A percentile compares a stretch with the other conserved stretches of the same genome.
Conservation (phyloP, 2,797 vertebrate species). For the Esox masquinongy region DNA sequence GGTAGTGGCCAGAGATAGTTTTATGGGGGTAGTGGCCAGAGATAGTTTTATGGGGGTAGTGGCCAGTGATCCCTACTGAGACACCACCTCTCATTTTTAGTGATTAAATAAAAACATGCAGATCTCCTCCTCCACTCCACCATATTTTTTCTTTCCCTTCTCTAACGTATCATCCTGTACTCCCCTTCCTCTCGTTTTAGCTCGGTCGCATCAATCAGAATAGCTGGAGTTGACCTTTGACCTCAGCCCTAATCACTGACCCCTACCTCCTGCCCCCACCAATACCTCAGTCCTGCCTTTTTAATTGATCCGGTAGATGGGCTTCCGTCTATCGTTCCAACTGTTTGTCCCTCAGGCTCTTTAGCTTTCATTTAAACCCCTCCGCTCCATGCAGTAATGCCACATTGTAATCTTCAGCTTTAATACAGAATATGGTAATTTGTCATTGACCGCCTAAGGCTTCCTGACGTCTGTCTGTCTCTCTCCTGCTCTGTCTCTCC, state of each 20-base stretch:
- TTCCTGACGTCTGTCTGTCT: conserved; percentile 12
- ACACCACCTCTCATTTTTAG: not conserved
- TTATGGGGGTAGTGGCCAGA: no score
- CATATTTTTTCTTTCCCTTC: not conserved
- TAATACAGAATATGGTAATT: conserved; percentile 62
- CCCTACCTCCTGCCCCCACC: not conserved
- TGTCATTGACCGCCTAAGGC: conserved; percentile 27
- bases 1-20: no score
- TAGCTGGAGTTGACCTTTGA: not conserved
- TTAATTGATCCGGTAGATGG: conserved; percentile 20
- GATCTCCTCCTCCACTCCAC: no score
- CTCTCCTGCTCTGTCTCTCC: conserved; percentile 23
- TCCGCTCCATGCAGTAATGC: not conserved
- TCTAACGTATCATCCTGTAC: not conserved
- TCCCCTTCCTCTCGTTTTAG: not conserved
- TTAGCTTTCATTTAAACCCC: conserved; percentile 15
- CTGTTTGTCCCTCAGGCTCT: conserved; percentile 36
- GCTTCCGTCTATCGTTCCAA: not conserved
- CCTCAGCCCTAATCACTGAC: not conserved
- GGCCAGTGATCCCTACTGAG: no score
- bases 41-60: no score
- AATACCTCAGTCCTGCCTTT: not conserved
- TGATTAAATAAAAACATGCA: no score
- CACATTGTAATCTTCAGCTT: conserved; percentile 41
- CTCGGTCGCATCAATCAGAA: not conserved